Base-by-base conservation (phyloP, 2,113 vertebrate species). In the Rhombomys opimus region DNA sequence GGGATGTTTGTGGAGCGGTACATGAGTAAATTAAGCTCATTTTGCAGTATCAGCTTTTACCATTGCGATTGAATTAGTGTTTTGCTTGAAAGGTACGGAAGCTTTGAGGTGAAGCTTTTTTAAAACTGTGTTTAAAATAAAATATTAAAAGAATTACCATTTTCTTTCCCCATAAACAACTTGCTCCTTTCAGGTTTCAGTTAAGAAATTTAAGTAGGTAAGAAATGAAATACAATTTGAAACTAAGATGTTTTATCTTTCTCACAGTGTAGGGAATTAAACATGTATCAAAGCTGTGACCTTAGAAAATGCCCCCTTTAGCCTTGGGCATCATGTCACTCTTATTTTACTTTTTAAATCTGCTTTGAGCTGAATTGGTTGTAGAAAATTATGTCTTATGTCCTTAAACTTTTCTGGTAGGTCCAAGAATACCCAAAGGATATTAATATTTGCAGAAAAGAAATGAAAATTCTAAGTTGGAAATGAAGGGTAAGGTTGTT, bases 181-280 rank as follows among this genome's bases (percentile, higher is more conserved):
- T 18, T 86, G 32, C 11, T 54, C 46, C 72, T 92, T 76, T 95
- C 46, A 67, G 59, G 35, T 85, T 96, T 93, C 32, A 85, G 22
- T 57, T 94, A 89, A 46, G 81, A 38, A 23, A 41, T 32, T 87
- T 94, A 81, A 85, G 54, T 57, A 95, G 18, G 5, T 78, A 22
- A 91, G 41, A 89, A 93, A 91, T 73, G 35, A 94, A 93, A 96
- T 80, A 77, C 88, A 96, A 91, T 27, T 76, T 54, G 65, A 93
- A 96, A 75, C 17, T 73, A 63, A 72, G n/a, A 23, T 82, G 22
- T 20, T 76, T 65, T 59, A 80, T 93, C 54, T 97, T 95, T 82
- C 30, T 95, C n/a, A 90, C 18, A 76, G 12, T 77, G 5, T 81
- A 92, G 10, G n/a, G 61, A 3, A 76, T 7, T 89, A 65, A 92